Evolutionary conservation across 2,797 vertebrate species (phyloP).

Genomic region (Morus bassanus): DNA sequence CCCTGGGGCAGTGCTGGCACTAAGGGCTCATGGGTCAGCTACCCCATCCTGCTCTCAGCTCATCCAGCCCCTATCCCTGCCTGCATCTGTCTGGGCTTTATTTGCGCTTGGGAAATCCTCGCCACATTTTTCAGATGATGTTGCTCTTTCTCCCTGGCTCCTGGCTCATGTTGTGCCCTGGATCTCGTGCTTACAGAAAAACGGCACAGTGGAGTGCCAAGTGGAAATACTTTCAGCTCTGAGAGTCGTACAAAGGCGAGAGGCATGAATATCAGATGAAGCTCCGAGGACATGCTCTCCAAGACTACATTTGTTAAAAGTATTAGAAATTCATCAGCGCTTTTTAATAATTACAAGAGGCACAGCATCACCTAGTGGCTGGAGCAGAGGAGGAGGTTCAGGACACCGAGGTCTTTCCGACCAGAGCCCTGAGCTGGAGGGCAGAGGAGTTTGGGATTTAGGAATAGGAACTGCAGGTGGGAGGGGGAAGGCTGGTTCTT

Average conservation of each 20-base stretch:
- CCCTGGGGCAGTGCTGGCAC: not conserved
- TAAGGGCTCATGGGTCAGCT: not conserved
- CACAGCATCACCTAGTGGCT: conserved; percentile 47
- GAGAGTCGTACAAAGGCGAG: not conserved
- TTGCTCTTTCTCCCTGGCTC: not conserved
- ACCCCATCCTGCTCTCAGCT: not conserved
- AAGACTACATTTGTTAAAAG: not conserved
- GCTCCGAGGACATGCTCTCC: not conserved
- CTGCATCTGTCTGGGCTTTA: rapidly evolving
- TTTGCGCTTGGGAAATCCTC: not conserved
- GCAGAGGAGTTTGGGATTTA: not conserved
- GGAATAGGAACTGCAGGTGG: not conserved
- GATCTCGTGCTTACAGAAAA: not conserved
- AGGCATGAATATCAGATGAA: not conserved
- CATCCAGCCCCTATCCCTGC: not conserved
- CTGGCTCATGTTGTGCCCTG: not conserved
- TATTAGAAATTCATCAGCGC: not conserved
- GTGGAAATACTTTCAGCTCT: not conserved
- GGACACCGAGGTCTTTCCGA: not conserved
- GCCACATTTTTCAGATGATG: not conserved
- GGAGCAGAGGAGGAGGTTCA: not conserved
- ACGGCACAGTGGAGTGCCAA: not conserved
- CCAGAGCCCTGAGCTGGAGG: not conserved
- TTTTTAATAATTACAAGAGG: not conserved
- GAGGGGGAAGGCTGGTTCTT: not conserved